Conservation (phyloP, 2,797 vertebrate genomes). For the Neosilurus hyrtlii region DNA sequence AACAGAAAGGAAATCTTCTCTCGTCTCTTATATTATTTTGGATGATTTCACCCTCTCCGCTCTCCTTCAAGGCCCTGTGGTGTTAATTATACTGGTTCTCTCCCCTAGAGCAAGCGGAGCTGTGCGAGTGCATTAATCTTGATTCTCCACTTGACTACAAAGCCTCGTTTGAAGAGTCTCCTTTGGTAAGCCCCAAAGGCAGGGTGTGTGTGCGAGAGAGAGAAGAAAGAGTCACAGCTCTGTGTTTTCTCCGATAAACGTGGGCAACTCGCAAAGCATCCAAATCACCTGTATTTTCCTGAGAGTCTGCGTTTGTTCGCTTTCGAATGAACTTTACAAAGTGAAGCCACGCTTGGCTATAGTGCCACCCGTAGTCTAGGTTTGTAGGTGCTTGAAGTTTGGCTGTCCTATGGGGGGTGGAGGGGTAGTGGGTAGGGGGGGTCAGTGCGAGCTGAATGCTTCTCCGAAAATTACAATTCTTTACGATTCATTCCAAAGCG, state of each 20-base stretch:
- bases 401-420: background rate
- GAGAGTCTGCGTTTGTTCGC: background rate
- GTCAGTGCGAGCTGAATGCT: slow-evolving; percentile 12
- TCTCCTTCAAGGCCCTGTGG: slow-evolving; percentile 66
- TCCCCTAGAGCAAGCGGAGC: slow-evolving; percentile 59
- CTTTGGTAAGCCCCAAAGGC: slow-evolving; percentile 69
- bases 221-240: slow-evolving; percentile 52
- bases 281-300: slow-evolving; percentile 49
- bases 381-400: slow-evolving; percentile 13
- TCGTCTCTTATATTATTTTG: slow-evolving; percentile 55
- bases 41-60: slow-evolving; percentile 46
- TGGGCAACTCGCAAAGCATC: slow-evolving; percentile 50
- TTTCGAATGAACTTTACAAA: slow-evolving; percentile 9
- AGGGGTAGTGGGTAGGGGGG: background rate
- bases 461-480: background rate
- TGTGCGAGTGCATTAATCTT: slow-evolving; percentile 77
- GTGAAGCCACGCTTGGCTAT: background rate
- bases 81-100: slow-evolving; percentile 73
- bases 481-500: background rate
- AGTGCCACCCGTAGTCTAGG: slow-evolving; percentile 1
- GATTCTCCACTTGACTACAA: slow-evolving; percentile 73
- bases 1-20: slow-evolving; percentile 49
- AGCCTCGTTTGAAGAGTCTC: slow-evolving; percentile 73
- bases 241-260: slow-evolving; percentile 50
- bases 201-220: slow-evolving; percentile 56